Evolutionary conservation across 30 jellyfish, hydroid and myxozoan species (phyloP).

Genomic region (Aurelia aurita complex sp. Pacific): DNA sequence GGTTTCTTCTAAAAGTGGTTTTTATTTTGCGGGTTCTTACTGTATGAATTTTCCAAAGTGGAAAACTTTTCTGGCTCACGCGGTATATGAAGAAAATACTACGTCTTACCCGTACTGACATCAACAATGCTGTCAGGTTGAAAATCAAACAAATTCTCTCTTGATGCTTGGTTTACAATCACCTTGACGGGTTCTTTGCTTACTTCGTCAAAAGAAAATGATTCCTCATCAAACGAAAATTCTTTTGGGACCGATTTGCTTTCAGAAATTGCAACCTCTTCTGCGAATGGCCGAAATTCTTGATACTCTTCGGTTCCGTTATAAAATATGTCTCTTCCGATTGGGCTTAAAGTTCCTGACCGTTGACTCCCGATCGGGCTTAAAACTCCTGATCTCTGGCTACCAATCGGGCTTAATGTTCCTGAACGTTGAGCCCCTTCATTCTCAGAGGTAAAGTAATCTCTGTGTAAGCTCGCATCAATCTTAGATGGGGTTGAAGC

Average conservation of each 20-base stretch:
- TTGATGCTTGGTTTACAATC: slow-evolving; percentile 13
- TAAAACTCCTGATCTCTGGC: not conserved
- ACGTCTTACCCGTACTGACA: slow-evolving; percentile 52
- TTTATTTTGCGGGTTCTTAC: no score
- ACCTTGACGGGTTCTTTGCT: not conserved
- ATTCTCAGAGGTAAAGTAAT: not conserved
- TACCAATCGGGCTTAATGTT: not conserved
- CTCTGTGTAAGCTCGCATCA: not conserved
- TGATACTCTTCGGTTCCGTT: not conserved
- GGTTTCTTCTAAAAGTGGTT: no score
- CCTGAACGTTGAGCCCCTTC: not conserved
- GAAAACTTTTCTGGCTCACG: no score
- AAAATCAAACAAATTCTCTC: slow-evolving; percentile 53
- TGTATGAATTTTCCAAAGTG: no score
- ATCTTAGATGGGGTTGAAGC: no score
- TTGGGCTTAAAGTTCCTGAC: not conserved
- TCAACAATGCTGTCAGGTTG: slow-evolving; percentile 67
- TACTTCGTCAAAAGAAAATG: slow-evolving; percentile 12
- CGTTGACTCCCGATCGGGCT: not conserved
- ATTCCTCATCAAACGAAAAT: slow-evolving; percentile 25
- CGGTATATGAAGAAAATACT: no score
- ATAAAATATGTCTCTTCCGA: not conserved
- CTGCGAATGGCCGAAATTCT: slow-evolving; percentile 7
- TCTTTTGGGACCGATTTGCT: not conserved
- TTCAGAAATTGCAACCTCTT: not conserved